Conservation (phyloP, 2,888 invertebrate species). For the Spodoptera littoralis region DNA sequence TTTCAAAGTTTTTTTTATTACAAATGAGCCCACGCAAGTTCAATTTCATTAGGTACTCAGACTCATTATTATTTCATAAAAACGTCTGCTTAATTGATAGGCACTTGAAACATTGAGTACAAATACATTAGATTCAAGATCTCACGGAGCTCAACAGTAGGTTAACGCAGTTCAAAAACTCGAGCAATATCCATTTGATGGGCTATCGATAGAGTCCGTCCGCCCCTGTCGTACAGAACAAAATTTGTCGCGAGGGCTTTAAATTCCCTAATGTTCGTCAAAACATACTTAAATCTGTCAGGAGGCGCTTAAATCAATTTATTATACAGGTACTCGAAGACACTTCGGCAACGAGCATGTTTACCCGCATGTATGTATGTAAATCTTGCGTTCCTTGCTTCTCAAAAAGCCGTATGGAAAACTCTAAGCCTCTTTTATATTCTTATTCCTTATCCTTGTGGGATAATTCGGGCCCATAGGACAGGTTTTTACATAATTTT, state of each 20-base stretch:
- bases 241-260: constrained; percentile 82
- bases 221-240: constrained; percentile 70
- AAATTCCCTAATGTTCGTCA: constrained; percentile 86
- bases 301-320: constrained; percentile 87
- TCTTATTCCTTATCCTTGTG: constrained; percentile 86
- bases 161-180: constrained; percentile 65
- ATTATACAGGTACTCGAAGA: constrained; percentile 84
- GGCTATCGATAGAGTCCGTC: constrained; percentile 66
- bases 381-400: constrained; percentile 83
- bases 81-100: constrained; percentile 18
- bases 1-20: constrained; percentile 25
- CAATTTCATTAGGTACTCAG: constrained; percentile 18
- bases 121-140: constrained; percentile 14
- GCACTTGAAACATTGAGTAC: constrained; percentile 25
- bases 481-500: constrained; percentile 88
- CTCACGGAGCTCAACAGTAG: constrained; percentile 27
- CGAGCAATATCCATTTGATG: constrained; percentile 70
- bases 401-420: constrained; percentile 84
- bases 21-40: constrained; percentile 6
- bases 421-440: constrained; percentile 87
- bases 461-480: constrained; percentile 86
- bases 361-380: constrained; percentile 82
- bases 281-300: constrained; percentile 86
- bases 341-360: constrained; percentile 79
- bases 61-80: constrained; percentile 16